Percentiles rank a stretch among this genome's conserved stretches.
phyloP scores from a whole-genome alignment of 2,888 invertebrate genomes.

The Ctena decussata region DNA sequence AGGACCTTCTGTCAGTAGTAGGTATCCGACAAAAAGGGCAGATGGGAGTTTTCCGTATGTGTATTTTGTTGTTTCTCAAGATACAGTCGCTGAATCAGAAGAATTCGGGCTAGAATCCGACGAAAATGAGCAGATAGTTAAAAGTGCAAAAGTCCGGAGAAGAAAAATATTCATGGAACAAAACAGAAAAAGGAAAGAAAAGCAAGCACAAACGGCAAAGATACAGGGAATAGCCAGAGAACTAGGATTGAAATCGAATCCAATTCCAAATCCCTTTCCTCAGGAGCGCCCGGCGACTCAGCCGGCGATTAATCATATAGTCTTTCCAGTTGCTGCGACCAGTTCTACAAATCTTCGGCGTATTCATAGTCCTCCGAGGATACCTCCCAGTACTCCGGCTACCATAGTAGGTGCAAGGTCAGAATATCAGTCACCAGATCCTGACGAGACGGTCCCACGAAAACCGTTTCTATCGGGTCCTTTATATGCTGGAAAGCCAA shows the following conservation, averaged over 20 bases:
- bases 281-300: conserved; percentile 2
- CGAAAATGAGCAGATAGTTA: conserved; percentile 26
- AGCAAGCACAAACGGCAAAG: conserved; percentile 37
- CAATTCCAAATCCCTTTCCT: conserved; percentile 5
- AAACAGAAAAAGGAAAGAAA: conserved; percentile 35
- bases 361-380: conserved; percentile 54
- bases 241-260: conserved; percentile 56
- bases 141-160: conserved; percentile 50
- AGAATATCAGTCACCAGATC: conserved; percentile 14
- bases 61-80: conserved; percentile 71
- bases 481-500: conserved; percentile 44
- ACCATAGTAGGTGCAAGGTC: conserved; percentile 19
- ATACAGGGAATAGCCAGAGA: conserved; percentile 58
- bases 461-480: conserved; percentile 61
- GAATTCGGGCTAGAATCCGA: conserved; percentile 18
- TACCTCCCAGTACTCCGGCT: conserved; percentile 62
- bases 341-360: conserved; percentile 17
- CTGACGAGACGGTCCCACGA: conserved; percentile 55
- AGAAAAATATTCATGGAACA: conserved; percentile 44
- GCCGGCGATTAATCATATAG: conserved; percentile 48
- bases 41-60: conserved; percentile 59
- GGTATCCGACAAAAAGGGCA: conserved; percentile 1
- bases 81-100: conserved; percentile 34
- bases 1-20: background rate
- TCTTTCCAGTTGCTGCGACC: conserved; percentile 27